These are phyloP conservation scores for Nasonia giraulti DNA, from an alignment of 1,140 invertebrate species.

Conservation along the genomic window DNA sequence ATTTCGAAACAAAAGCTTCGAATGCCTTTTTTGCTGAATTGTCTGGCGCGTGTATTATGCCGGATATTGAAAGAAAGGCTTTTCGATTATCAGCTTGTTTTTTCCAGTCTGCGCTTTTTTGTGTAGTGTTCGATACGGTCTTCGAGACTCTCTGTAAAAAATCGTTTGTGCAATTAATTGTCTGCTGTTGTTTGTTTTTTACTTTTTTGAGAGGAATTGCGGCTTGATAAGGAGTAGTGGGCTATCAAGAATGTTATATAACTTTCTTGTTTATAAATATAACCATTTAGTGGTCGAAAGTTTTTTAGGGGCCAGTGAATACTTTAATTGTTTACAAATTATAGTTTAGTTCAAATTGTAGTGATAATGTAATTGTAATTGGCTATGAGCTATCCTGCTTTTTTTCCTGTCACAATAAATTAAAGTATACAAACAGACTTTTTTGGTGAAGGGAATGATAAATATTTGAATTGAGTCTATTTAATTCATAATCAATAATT, in stretches of 20 bases:
- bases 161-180: neutral
- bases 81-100: constrained; percentile 28
- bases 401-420: no score
- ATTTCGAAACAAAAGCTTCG: neutral
- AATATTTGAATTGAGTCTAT: neutral
- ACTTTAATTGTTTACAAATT: no score
- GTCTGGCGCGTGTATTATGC: neutral
- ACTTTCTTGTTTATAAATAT: no score
- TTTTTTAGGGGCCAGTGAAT: no score
- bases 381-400: no score
- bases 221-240: no score
- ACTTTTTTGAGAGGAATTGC: neutral
- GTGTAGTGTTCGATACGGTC: constrained; percentile 83
- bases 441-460: no score
- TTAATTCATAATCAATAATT: neutral
- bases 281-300: no score
- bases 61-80: neutral
- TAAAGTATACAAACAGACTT: no score
- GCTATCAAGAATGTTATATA: no score
- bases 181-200: neutral
- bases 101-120: constrained; percentile 75
- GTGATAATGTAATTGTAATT: no score
- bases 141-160: constrained; percentile 81
- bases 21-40: neutral
- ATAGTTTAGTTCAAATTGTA: no score